Evolutionary conservation across 2,888 invertebrate species (phyloP).

Genomic region (Thymelicus sylvestris): DNA sequence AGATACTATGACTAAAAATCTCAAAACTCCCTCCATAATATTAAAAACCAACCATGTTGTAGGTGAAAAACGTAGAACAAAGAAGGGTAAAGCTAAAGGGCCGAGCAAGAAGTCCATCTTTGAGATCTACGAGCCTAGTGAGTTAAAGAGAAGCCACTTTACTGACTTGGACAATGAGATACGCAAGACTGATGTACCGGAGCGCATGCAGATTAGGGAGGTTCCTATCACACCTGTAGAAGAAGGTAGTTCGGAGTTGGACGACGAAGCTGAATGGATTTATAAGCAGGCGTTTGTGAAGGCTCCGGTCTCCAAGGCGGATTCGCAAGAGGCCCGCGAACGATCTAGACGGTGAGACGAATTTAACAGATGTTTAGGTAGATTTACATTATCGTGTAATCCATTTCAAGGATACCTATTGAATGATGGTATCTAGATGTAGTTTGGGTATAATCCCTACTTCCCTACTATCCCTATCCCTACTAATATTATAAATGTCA

Average conservation of each 20-base stretch:
- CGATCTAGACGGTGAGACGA: conserved; percentile 64
- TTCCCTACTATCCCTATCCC: too few relatives aligned
- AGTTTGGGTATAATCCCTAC: too few relatives aligned
- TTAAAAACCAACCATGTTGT: conserved; percentile 15
- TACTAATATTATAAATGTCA: too few relatives aligned
- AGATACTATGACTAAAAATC: too few relatives aligned
- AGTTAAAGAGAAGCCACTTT: conserved; percentile 97
- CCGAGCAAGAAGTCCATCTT: conserved; percentile 94
- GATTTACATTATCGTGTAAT: neutral
- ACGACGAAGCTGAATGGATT: conserved; percentile 99
- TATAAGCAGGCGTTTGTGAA: conserved; percentile 96
- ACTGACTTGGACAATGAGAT: conserved; percentile 97
- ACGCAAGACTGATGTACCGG: conserved; percentile 94
- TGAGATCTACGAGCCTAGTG: conserved; percentile 98
- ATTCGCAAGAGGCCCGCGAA: conserved; percentile 84
- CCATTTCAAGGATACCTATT: too few relatives aligned
- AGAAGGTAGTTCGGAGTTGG: conserved; percentile 94
- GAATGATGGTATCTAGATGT: too few relatives aligned
- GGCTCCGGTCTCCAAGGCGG: conserved; percentile 90
- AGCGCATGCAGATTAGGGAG: conserved; percentile 95
- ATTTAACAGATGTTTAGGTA: too few relatives aligned
- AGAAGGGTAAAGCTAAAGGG: conserved; percentile 91
- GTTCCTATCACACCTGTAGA: conserved; percentile 93
- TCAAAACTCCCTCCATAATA: too few relatives aligned
- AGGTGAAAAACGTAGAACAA: conserved; percentile 86